Conservation (phyloP, 2,888 invertebrate genomes). For the Drosophila lacicola region DNA sequence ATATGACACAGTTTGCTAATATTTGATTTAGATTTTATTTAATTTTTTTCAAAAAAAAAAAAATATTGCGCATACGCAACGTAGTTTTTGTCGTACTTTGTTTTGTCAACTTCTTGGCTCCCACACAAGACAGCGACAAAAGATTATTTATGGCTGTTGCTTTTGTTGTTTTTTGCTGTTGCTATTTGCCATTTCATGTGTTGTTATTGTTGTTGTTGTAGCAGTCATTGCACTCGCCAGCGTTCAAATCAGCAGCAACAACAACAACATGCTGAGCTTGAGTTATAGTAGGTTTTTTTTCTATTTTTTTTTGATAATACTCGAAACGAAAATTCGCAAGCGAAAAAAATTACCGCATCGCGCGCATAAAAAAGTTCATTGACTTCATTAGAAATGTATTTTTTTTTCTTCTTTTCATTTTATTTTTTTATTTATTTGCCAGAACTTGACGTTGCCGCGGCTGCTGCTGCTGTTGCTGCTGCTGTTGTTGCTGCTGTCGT, state of each 20-base stretch:
- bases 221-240: conserved; percentile 71
- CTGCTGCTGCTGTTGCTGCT: conserved; percentile 13
- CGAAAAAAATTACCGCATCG: conserved; percentile 79
- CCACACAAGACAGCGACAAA: conserved; percentile 26
- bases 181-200: conserved; percentile 27
- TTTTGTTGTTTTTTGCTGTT: conserved; percentile 27
- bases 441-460: conserved; percentile 40
- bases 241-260: conserved; percentile 35
- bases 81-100: conserved; percentile 5
- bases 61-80: conserved; percentile 43
- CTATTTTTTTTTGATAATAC: conserved; percentile 60
- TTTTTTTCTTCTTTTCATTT: conserved; percentile 21
- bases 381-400: conserved; percentile 72
- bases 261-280: conserved; percentile 42
- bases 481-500: conserved; percentile 34
- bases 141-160: conserved; percentile 35
- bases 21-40: conserved; percentile 20
- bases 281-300: conserved; percentile 39
- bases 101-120: conserved; percentile 5
- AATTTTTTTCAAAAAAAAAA: background rate
- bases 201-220: conserved; percentile 34
- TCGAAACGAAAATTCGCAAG: conserved; percentile 62
- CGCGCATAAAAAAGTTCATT: conserved; percentile 80
- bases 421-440: conserved; percentile 37
- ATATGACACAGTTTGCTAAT: conserved; percentile 44